Evolutionary conservation across 2,888 invertebrate genomes (phyloP), one percentile per base, ranked within the genome.

Genomic region (Sinopyrophorus schimmeli): DNA sequence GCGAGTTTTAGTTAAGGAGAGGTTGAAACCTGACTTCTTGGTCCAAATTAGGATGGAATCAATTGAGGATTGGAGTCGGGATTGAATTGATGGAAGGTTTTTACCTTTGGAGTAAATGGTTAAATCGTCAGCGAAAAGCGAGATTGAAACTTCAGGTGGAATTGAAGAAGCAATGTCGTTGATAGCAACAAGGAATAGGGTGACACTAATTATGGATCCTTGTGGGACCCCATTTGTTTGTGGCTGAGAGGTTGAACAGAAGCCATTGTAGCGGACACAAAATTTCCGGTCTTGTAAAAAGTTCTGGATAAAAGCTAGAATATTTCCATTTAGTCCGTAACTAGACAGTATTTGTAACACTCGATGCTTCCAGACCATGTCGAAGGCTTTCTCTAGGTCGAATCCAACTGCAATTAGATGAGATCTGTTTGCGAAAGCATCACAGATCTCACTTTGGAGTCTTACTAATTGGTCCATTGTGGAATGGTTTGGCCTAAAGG

Each of bases 41-140:
- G 3, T 26, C 46, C 24, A 24, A 5, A 3, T 1, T 24, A 10
- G 10, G 9, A 24, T 3, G 1, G 9, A 4, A 24, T 24, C 11
- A 11, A 24, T 5, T 4, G n/a, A 10, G 1, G 3, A 10, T 24
- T 24, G 24, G 9, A 24, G 2, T 4, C 2, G 24, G 2, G 9
- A 2, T 27, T 27, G 27, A 11, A 24, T 39, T 1, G 46, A 21
- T 17, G 27, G 39, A 2, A 27, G 10, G 18, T 49, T 43, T 15
- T 50, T 54, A 9, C 43, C 53, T 16, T 15, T 40, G 9, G 30
- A 9, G 12, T 31, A 44, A 0, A 54, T 18, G 1, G 44, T 47
- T 5, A 57, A 11, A 20, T 60, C 60, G 7, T 59, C 57, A 1
- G 53, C 59, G 20, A 42, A 54, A 5, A 53, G 16, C 12, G 27